Conservation (phyloP, 2,113 vertebrate species). For the Emydura subglobosa region DNA sequence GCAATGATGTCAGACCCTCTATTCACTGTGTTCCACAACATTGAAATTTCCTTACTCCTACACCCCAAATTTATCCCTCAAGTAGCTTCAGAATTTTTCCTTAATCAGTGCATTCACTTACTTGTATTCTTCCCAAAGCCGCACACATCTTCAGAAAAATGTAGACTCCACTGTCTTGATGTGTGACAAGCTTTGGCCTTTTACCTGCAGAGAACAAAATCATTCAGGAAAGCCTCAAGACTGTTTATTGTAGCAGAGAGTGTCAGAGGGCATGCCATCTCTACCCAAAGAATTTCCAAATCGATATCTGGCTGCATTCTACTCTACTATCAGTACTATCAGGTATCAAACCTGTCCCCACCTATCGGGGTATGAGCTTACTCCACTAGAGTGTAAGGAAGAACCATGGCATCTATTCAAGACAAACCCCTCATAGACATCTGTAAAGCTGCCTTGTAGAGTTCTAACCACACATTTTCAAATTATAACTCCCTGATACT, state of each 20-base stretch:
- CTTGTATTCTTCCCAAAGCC: too few relatives aligned
- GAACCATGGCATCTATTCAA: not conserved
- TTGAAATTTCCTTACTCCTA: too few relatives aligned
- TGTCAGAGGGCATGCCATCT: not conserved
- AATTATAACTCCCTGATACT: not conserved
- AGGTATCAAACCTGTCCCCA: not conserved
- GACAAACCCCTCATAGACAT: not conserved
- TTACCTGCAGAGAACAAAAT: too few relatives aligned
- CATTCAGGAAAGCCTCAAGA: too few relatives aligned
- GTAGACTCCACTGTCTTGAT: too few relatives aligned
- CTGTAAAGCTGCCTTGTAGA: not conserved
- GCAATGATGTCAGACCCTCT: too few relatives aligned
- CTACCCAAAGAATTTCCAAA: not conserved
- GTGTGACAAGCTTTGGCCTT: too few relatives aligned
- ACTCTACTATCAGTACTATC: not conserved
- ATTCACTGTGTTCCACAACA: too few relatives aligned
- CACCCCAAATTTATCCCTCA: too few relatives aligned
- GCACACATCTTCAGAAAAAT: too few relatives aligned
- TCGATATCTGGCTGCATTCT: not conserved
- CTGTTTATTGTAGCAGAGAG: not conserved
- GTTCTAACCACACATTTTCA: not conserved
- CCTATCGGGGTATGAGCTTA: not conserved
- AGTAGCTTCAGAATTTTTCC: too few relatives aligned
- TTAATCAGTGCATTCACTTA: too few relatives aligned
- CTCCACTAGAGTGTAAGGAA: not conserved